phyloP scores from a whole-genome alignment of 2,888 invertebrate species.

The Acrobasis consociella region DNA sequence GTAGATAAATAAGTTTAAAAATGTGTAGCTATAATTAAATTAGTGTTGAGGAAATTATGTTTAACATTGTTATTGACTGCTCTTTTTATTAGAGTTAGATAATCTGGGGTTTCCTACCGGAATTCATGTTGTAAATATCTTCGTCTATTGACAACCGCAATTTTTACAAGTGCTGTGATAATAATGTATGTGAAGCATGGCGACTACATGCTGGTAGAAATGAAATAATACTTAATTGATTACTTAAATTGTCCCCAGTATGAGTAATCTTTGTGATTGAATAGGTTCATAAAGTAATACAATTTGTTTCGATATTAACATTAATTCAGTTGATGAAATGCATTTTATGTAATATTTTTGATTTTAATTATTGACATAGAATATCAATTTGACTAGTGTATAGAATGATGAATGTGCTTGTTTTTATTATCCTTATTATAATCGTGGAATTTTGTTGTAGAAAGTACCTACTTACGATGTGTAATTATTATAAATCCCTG shows the following conservation, averaged over 20 bases:
- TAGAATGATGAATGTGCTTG: conserved; percentile 49
- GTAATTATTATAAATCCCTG: conserved; percentile 41
- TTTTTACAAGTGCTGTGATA: conserved; percentile 78
- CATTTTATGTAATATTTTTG: conserved; percentile 54
- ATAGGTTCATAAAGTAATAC: conserved; percentile 40
- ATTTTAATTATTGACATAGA: conserved; percentile 40
- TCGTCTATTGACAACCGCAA: conserved; percentile 64
- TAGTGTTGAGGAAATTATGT: conserved; percentile 38
- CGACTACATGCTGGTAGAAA: conserved; percentile 46
- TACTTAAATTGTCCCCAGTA: conserved; percentile 53
- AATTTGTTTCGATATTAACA: conserved; percentile 45
- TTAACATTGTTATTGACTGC: conserved; percentile 50
- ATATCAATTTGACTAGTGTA: conserved; percentile 29
- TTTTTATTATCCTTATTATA: conserved; percentile 53
- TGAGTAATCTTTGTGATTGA: conserved; percentile 48
- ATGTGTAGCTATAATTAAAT: conserved; percentile 20
- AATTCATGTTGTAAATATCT: conserved; percentile 57
- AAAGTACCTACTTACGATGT: conserved; percentile 37
- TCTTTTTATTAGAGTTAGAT: conserved; percentile 45
- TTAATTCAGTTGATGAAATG: conserved; percentile 51
- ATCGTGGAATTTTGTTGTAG: conserved; percentile 58
- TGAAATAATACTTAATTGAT: conserved; percentile 49
- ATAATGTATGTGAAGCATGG: conserved; percentile 47
- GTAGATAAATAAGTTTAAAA: conserved; percentile 55
- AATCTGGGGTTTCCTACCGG: conserved; percentile 55